phyloP scores from a whole-genome alignment of 2,888 invertebrate genomes.

The Sabellastarte sp. region DNA sequence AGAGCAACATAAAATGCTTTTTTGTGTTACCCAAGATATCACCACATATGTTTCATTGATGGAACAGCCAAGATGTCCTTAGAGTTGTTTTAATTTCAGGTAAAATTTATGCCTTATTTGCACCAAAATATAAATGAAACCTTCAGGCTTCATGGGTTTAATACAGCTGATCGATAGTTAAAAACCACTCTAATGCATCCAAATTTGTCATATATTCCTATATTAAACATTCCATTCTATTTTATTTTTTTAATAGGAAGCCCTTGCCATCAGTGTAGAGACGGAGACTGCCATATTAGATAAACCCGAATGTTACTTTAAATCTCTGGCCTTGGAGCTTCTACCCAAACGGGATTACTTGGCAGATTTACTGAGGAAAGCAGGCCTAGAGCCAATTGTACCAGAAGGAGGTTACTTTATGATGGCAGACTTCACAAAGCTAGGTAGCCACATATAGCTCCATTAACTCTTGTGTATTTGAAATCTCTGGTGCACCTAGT shows the following conservation, averaged over 20 bases:
- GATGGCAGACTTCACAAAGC: constrained; percentile 81
- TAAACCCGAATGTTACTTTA: constrained; percentile 76
- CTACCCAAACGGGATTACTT: constrained; percentile 61
- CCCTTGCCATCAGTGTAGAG: constrained; percentile 86
- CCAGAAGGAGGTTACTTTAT: constrained; percentile 98
- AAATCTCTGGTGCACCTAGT: too few relatives aligned
- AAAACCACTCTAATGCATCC: too few relatives aligned
- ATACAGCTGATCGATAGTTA: too few relatives aligned
- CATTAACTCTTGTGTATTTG: too few relatives aligned
- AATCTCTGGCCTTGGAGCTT: constrained; percentile 72
- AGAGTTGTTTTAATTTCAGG: not conserved
- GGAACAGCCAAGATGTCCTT: too few relatives aligned
- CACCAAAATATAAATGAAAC: too few relatives aligned
- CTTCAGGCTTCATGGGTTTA: too few relatives aligned
- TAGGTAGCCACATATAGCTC: too few relatives aligned
- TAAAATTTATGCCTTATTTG: not conserved
- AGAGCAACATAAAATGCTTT: too few relatives aligned
- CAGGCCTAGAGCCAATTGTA: constrained; percentile 85
- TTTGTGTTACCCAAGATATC: too few relatives aligned
- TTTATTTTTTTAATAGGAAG: constrained; percentile 68
- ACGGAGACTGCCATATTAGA: constrained; percentile 72
- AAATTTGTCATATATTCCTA: not conserved
- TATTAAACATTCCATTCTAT: not conserved
- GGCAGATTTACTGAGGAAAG: constrained; percentile 62
- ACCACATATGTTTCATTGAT: too few relatives aligned